Percentiles rank a stretch among this genome's conserved stretches.
These are phyloP conservation scores for Amblyteles armatorius DNA, from an alignment of 2,888 invertebrate species.

Conservation along the genomic window DNA sequence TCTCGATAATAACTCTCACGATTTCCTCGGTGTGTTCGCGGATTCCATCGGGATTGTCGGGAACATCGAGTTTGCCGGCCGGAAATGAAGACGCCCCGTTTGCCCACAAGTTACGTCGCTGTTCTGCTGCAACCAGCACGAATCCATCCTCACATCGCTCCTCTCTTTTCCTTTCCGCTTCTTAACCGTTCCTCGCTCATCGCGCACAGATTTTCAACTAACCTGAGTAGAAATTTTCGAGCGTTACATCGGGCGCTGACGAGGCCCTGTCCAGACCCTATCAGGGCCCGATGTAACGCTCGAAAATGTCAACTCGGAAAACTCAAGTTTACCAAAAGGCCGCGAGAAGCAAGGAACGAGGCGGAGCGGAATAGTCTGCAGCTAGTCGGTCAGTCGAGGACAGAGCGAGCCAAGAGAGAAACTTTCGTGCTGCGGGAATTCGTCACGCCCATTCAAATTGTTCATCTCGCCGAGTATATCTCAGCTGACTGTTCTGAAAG, in stretches of 20 bases:
- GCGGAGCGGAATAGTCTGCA: slow-evolving; percentile 49
- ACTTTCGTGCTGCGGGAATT: slow-evolving; percentile 45
- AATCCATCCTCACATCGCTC: background rate
- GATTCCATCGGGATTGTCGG: slow-evolving; percentile 45
- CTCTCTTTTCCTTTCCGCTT: slow-evolving; percentile 18
- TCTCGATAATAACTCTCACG: slow-evolving; percentile 53
- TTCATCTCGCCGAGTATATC: background rate
- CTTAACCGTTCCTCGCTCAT: slow-evolving; percentile 45
- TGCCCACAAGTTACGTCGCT: background rate
- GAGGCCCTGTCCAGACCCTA: too few relatives aligned
- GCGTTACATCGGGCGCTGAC: too few relatives aligned
- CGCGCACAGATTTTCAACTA: slow-evolving; percentile 54
- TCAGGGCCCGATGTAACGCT: too few relatives aligned
- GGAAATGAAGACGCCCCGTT: slow-evolving; percentile 49
- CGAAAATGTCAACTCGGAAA: background rate
- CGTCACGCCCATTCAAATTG: slow-evolving; percentile 4
- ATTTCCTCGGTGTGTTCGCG: slow-evolving; percentile 42
- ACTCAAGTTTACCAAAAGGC: slow-evolving; percentile 45
- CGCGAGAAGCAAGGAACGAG: slow-evolving; percentile 30
- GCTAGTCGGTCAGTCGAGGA: slow-evolving; percentile 31
- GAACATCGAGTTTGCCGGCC: slow-evolving; percentile 35
- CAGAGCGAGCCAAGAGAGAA: slow-evolving; percentile 16
- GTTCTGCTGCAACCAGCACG: slow-evolving; percentile 7
- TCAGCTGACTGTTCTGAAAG: background rate
- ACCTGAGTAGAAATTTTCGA: too few relatives aligned